Evolutionary conservation across 2,888 invertebrate genomes (phyloP).

Genomic region (Drepanosiphum platanoidis): DNA sequence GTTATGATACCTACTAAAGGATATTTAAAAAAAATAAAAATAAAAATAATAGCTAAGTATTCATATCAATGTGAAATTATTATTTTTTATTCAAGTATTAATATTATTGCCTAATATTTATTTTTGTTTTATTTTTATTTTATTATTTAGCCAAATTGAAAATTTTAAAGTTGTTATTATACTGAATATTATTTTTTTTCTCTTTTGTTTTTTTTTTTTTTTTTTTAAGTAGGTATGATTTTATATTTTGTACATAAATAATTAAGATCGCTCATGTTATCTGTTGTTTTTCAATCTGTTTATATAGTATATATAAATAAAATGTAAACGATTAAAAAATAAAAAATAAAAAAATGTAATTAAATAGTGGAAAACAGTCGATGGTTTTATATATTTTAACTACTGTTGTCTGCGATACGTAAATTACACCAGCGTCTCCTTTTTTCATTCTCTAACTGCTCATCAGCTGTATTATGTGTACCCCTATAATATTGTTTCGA

Average conservation of each 20-base stretch:
- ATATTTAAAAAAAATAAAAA: constrained; percentile 37
- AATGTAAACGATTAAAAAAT: constrained; percentile 62
- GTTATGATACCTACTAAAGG: constrained; percentile 56
- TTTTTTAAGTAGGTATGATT: constrained; percentile 54
- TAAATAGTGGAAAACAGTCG: constrained; percentile 55
- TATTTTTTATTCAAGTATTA: constrained; percentile 55
- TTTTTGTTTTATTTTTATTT: constrained; percentile 61
- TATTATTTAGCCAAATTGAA: constrained; percentile 62
- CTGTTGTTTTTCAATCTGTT: constrained; percentile 62
- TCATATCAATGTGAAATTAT: constrained; percentile 58
- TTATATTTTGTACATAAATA: constrained; percentile 61
- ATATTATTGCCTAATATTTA: constrained; percentile 54
- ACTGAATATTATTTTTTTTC: constrained; percentile 53
- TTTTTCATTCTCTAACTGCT: too few species aligned
- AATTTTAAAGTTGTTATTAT: constrained; percentile 62
- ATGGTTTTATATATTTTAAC: constrained; percentile 25
- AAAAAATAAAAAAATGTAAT: constrained; percentile 60
- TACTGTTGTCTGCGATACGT: too few species aligned
- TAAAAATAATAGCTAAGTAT: constrained; percentile 47
- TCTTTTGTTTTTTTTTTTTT: constrained; percentile 39
- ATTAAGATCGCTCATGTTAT: constrained; percentile 62
- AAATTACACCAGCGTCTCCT: too few species aligned
- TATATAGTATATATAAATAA: constrained; percentile 60
- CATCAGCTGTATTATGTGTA: too few species aligned
- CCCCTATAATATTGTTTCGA: too few species aligned